These are phyloP conservation scores for Zygogramma bicolorata DNA, from an alignment of 2,888 invertebrate species.

Conservation along the genomic window DNA sequence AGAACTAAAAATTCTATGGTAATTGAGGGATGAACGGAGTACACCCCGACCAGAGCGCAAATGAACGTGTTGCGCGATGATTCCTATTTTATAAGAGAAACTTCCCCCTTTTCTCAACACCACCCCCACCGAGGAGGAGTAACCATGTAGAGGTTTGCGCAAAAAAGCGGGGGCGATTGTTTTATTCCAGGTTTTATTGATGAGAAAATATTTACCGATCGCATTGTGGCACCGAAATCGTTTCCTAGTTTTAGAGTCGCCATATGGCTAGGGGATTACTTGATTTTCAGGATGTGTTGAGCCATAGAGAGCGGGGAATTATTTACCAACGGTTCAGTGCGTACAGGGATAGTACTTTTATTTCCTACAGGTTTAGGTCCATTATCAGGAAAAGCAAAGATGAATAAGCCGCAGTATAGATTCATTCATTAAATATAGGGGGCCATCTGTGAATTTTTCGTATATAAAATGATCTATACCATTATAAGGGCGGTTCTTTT, in stretches of 20 bases:
- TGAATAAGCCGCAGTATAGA: too few relatives aligned
- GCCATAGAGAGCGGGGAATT: too few relatives aligned
- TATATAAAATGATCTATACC: too few relatives aligned
- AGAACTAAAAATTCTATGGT: background rate
- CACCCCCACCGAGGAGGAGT: constrained; percentile 5
- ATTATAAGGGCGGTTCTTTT: too few relatives aligned
- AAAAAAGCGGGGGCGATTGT: constrained; percentile 3
- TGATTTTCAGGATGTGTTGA: background rate
- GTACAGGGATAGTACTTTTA: too few relatives aligned
- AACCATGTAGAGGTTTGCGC: background rate
- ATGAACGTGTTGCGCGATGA: background rate
- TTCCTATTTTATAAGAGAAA: background rate
- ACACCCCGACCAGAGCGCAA: constrained; percentile 1
- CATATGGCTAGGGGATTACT: background rate
- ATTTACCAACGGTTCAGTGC: too few relatives aligned
- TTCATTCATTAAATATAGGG: too few relatives aligned
- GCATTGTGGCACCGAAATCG: background rate
- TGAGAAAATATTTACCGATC: background rate
- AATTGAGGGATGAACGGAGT: background rate
- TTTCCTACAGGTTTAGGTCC: too few relatives aligned
- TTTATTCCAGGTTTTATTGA: background rate
- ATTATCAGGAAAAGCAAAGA: too few relatives aligned
- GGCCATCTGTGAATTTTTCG: too few relatives aligned
- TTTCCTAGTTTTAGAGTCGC: background rate
- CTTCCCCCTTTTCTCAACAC: background rate